Conservation (phyloP, 2,113 vertebrate species). For the Nothoprocta pentlandii region DNA sequence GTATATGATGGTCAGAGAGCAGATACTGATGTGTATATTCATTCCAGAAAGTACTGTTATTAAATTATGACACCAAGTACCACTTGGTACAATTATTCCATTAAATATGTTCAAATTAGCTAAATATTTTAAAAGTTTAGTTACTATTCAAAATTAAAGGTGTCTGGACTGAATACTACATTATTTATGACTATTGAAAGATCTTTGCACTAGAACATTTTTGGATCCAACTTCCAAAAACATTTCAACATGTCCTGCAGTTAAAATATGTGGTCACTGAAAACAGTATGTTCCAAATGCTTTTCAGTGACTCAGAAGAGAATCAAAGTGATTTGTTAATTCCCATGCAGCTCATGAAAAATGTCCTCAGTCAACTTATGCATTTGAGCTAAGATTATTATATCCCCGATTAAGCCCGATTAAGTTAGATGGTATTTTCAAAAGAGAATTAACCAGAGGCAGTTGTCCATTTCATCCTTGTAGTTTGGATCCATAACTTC, state of each 20-base stretch:
- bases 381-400: constrained; percentile 14
- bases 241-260: constrained; percentile 65
- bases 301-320: constrained; percentile 61
- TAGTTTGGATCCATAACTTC: neutral
- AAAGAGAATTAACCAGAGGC: neutral
- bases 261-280: constrained; percentile 68
- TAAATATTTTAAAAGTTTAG: neutral
- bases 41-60: neutral
- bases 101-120: neutral
- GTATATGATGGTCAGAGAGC: neutral
- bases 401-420: neutral
- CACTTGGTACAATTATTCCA: neutral
- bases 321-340: constrained; percentile 41
- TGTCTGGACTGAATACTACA: neutral
- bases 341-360: constrained; percentile 56
- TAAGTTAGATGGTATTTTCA: neutral
- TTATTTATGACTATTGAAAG: constrained; percentile 53
- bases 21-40: neutral
- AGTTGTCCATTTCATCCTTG: neutral
- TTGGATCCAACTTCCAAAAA: constrained; percentile 58
- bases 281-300: constrained; percentile 63
- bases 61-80: neutral
- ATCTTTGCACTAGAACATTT: constrained; percentile 43
- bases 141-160: constrained; percentile 31
- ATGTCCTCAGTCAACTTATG: neutral